Evolutionary conservation across 92 coral and sea anemone species (phyloP), one percentile per base, ranked within the genome.

Genomic region (Parazoanthus darwini): DNA sequence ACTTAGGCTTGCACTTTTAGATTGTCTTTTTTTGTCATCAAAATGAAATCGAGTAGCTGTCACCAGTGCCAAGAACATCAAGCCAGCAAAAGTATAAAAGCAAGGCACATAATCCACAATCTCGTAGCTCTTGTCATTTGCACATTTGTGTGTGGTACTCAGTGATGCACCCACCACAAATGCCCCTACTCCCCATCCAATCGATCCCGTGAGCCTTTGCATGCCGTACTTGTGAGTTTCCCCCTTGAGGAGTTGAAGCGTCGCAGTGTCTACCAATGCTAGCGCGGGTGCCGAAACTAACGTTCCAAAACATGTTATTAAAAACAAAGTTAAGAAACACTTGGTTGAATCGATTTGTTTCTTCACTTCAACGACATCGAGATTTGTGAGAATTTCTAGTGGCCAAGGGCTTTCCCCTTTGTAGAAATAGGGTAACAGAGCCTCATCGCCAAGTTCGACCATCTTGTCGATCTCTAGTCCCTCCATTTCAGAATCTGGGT

Each of bases 181-280:
- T 4, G 99, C 99, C 39, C 99, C 99, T 7, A 97, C 92, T n/a
- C 99, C 99, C 99, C 99, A 97, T 23, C 99, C 99, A 51, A 97
- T 92, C n/a, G 99, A 97, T 84, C 99, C 99, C 74, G 99, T 97
- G 78, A 97, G 91, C 82, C 99, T 94, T 80, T 97, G 99, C 98
- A 95, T 97, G 66, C 99, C 99, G 74, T 97, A 97, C 86, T 97
- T 97, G 91, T 97, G 94, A 6, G 99, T 97, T 76, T 97, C 96
- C 70, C 93, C 92, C 18, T 96, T 98, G 36, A 97, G 93, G 37
- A 97, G 91, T 50, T 95, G 99, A 56, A 97, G 91, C 8, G 99
- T 97, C 44, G 99, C 99, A 56, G 99, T 97, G 86, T 97, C 99
- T 1, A 97, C 98, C 74, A 97, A 82, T 22, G 99, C 99, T 23